A percentile compares a stretch with the other conserved stretches of the same genome.
These are phyloP conservation scores for Gopherus flavomarginatus DNA, from an alignment of 2,113 vertebrate genomes.

Conservation along the genomic window DNA sequence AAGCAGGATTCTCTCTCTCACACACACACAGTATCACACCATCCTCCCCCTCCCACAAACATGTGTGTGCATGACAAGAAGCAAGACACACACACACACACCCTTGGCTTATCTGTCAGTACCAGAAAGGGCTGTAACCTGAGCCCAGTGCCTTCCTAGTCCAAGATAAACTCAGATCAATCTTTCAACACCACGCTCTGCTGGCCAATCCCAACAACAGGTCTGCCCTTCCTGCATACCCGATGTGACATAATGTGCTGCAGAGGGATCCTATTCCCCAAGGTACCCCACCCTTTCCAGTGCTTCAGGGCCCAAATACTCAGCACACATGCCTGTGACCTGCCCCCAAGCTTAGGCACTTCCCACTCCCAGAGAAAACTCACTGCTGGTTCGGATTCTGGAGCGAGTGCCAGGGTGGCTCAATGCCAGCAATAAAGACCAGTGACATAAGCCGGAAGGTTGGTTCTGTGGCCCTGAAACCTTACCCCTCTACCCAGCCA, in stretches of 20 bases:
- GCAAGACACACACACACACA: neutral
- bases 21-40: neutral
- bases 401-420: neutral
- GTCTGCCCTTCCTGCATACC: neutral
- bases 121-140: conserved; percentile 40
- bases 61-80: neutral
- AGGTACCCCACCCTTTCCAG: fast-evolving
- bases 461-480: neutral
- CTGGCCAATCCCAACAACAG: neutral
- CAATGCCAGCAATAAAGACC: neutral
- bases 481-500: neutral
- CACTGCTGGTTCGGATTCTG: neutral
- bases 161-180: conserved; percentile 13
- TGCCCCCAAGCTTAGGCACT: neutral
- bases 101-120: neutral
- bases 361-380: neutral
- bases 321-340: neutral
- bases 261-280: neutral
- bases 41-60: neutral
- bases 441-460: neutral
- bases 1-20: no score
- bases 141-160: neutral
- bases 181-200: conserved; percentile 19
- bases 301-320: neutral
- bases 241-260: neutral